These are phyloP conservation scores for Physocephala rufipes DNA, from an alignment of 2,888 invertebrate species.

Conservation along the genomic window DNA sequence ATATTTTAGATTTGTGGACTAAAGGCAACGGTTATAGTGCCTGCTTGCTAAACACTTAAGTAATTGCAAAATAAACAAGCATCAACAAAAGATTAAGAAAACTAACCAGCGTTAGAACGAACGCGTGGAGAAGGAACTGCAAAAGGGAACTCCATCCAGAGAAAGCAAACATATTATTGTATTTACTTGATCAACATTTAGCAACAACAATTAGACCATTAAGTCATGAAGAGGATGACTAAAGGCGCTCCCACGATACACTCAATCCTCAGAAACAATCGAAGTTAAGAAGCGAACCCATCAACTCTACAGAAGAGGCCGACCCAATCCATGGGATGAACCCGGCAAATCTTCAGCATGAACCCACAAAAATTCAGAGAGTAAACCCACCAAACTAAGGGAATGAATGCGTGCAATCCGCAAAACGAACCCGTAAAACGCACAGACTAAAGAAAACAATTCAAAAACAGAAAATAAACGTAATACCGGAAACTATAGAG, in stretches of 20 bases:
- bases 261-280: too few species aligned
- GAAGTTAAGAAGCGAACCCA: too few species aligned
- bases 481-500: neutral
- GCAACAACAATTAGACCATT: conserved; percentile 37
- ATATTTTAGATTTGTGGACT: too few species aligned
- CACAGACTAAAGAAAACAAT: too few species aligned
- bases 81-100: conserved; percentile 62
- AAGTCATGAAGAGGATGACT: conserved; percentile 44
- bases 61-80: conserved; percentile 62
- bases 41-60: conserved; percentile 59
- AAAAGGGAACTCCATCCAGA: conserved; percentile 16
- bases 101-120: too few species aligned
- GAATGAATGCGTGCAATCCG: too few species aligned
- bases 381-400: neutral
- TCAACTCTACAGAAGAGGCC: too few species aligned
- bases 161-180: conserved; percentile 39
- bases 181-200: conserved; percentile 36
- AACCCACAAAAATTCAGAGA: conserved; percentile 32
- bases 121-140: conserved; percentile 32
- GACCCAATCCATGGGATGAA: conserved; percentile 41
- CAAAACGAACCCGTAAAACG: conserved; percentile 6
- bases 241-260: conserved; percentile 37
- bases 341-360: conserved; percentile 39
- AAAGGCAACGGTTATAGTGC: neutral
- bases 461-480: neutral